phyloP scores from a whole-genome alignment of 2,888 invertebrate species.

The Disparrhopalites patrizii region DNA sequence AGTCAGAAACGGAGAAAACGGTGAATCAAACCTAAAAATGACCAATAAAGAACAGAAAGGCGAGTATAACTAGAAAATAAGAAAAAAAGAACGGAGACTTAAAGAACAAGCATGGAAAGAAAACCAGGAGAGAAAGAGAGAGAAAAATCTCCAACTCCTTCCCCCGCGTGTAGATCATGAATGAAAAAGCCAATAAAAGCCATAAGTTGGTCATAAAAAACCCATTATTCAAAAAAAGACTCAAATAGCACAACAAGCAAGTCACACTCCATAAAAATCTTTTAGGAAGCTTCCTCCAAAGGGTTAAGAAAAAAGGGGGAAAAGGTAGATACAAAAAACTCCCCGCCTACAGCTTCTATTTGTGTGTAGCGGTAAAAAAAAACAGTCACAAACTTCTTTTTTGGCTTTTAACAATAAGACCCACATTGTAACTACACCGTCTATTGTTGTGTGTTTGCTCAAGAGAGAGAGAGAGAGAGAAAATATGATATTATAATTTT shows the following conservation, averaged over 20 bases:
- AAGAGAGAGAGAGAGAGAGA: too few relatives aligned
- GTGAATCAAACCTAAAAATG: too few relatives aligned
- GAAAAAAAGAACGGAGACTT: too few relatives aligned
- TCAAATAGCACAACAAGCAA: neutral
- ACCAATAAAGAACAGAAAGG: too few relatives aligned
- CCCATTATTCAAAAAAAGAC: slow-evolving; percentile 9
- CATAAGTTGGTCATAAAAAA: slow-evolving; percentile 2
- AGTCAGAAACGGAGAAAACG: too few relatives aligned
- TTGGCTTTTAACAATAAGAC: neutral
- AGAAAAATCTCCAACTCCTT: neutral
- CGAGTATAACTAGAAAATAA: too few relatives aligned
- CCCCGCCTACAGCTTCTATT: too few relatives aligned
- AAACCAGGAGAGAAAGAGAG: slow-evolving; percentile 21
- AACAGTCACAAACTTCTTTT: neutral
- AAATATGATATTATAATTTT: too few relatives aligned
- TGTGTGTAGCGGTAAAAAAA: neutral
- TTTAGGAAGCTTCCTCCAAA: neutral
- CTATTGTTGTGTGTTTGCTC: neutral
- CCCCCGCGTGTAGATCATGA: neutral
- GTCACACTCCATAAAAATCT: neutral
- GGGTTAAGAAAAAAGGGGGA: too few relatives aligned
- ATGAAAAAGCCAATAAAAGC: too few relatives aligned
- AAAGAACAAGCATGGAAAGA: too few relatives aligned
- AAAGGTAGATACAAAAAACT: too few relatives aligned
- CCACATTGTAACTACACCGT: neutral